phyloP scores from a whole-genome alignment of 2,797 vertebrate species.

The Schizopygopsis pylzovi region DNA sequence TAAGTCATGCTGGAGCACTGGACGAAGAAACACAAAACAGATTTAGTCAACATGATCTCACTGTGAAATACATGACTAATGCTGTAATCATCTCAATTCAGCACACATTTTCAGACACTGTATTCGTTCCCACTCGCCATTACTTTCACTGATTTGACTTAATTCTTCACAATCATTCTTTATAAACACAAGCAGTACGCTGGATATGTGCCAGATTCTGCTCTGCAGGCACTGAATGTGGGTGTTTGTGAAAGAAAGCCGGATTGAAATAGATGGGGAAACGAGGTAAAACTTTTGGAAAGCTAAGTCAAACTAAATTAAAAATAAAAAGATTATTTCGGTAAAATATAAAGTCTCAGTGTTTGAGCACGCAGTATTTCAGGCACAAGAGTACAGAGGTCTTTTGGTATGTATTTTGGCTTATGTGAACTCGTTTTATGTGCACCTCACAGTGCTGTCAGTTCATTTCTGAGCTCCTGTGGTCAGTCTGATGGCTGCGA shows the following conservation, averaged over 20 bases:
- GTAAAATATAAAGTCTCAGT: slow-evolving; percentile 13
- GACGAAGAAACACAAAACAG: slow-evolving; percentile 33
- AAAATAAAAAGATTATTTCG: slow-evolving; percentile 27
- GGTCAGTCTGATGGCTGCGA: background rate
- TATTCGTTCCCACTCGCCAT: background rate
- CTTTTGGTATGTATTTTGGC: background rate
- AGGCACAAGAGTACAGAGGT: background rate
- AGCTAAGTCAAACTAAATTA: background rate
- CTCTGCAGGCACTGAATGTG: slow-evolving; percentile 4
- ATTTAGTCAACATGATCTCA: slow-evolving; percentile 43
- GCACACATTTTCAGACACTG: slow-evolving; percentile 19
- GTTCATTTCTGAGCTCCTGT: background rate
- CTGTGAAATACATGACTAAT: slow-evolving; percentile 32
- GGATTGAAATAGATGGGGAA: background rate
- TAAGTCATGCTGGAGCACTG: slow-evolving; percentile 26
- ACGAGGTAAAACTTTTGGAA: background rate
- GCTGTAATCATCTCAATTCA: slow-evolving; percentile 28
- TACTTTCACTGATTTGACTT: background rate
- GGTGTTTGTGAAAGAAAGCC: background rate
- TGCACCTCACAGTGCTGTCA: background rate
- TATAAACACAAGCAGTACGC: slow-evolving; percentile 12
- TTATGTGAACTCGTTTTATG: slow-evolving; percentile 1
- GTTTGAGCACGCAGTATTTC: background rate
- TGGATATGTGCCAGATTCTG: background rate
- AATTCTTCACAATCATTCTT: slow-evolving; percentile 4